Evolutionary conservation across 2,113 vertebrate species (phyloP).

Genomic region (Bos javanicus): DNA sequence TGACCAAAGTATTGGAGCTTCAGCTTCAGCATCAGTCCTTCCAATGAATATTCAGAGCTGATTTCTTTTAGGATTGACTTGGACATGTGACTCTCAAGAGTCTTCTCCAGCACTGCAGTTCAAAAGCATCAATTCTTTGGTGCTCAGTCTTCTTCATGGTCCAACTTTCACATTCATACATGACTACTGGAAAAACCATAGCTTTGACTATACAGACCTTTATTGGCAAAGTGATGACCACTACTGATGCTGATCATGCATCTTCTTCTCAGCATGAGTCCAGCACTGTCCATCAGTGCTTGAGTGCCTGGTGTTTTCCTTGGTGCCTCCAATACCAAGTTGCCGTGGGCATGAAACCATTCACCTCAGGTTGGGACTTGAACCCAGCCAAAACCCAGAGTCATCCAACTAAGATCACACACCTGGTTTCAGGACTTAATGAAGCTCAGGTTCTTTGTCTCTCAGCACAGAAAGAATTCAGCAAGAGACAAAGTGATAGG

Average conservation of each 20-base stretch:
- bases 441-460: not conserved
- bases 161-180: not conserved
- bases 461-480: not conserved
- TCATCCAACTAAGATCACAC: not conserved
- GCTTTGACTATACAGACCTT: not conserved
- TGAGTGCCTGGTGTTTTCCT: not conserved
- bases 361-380: not conserved
- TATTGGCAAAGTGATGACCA: not conserved
- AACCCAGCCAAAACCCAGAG: not conserved
- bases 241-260: not conserved
- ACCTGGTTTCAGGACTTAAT: not conserved
- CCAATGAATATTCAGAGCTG: not conserved
- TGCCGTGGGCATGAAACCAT: not conserved
- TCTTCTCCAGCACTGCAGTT: not conserved
- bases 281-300: not conserved
- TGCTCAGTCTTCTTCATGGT: not conserved
- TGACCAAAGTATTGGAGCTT: not conserved
- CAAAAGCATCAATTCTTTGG: not conserved
- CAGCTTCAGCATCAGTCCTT: not conserved
- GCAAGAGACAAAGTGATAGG: not conserved
- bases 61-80: not conserved
- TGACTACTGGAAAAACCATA: not conserved
- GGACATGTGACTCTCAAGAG: not conserved
- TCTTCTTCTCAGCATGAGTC: not conserved
- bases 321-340: not conserved